These are phyloP conservation scores for Whitmania pigra DNA, from an alignment of 1,140 invertebrate species.

Conservation along the genomic window DNA sequence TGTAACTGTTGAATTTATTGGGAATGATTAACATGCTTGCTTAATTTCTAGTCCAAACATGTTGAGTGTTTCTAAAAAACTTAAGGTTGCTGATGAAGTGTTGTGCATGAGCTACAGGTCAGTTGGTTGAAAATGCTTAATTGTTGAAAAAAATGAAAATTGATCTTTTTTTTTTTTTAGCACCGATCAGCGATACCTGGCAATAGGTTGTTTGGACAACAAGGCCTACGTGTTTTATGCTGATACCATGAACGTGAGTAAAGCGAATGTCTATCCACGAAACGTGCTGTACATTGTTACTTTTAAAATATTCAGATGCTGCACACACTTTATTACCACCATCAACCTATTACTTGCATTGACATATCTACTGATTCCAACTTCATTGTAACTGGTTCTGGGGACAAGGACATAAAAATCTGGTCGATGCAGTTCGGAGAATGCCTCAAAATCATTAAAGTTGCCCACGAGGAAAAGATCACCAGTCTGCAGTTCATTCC, in stretches of 20 bases:
- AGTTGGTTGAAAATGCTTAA: not conserved
- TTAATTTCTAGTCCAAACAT: too few relatives aligned
- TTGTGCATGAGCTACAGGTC: constrained; percentile 56
- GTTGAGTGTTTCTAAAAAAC: constrained; percentile 56
- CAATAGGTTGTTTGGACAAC: constrained; percentile 74
- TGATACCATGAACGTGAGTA: constrained; percentile 72
- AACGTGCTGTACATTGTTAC: not conserved
- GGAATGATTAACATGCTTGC: not conserved
- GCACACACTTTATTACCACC: constrained; percentile 74
- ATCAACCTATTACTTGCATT: constrained; percentile 78
- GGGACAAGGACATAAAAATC: constrained; percentile 87
- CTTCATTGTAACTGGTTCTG: constrained; percentile 80
- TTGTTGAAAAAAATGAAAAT: not conserved
- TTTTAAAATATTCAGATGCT: not conserved
- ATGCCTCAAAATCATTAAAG: constrained; percentile 54
- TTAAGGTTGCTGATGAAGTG: constrained; percentile 73
- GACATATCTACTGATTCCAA: constrained; percentile 84
- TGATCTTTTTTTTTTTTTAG: constrained; percentile 39
- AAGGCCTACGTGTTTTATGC: constrained; percentile 91
- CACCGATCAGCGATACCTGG: constrained; percentile 72
- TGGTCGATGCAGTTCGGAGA: constrained; percentile 99
- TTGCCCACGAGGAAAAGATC: constrained; percentile 79
- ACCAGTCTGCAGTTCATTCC: constrained; percentile 75
- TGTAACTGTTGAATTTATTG: constrained; percentile 25
- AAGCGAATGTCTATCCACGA: constrained; percentile 1